These are phyloP conservation scores for Papilio demoleus DNA, from an alignment of 2,888 invertebrate species.

Conservation along the genomic window DNA sequence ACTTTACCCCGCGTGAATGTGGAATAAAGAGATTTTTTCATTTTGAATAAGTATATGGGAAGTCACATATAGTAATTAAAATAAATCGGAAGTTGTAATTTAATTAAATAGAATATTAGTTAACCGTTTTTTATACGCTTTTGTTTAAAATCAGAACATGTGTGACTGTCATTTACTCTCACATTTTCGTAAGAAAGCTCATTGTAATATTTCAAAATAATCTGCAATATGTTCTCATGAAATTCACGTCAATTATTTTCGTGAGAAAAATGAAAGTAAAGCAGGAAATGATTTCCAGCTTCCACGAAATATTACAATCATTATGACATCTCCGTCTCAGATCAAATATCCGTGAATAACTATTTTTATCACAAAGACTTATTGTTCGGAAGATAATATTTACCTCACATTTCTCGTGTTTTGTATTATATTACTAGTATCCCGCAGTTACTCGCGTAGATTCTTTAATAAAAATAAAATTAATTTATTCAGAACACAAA, in stretches of 20 bases:
- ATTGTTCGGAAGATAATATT: background rate
- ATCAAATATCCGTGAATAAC: constrained; percentile 12
- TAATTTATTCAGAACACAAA: background rate
- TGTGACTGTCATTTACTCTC: too few relatives aligned
- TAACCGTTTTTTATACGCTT: too few relatives aligned
- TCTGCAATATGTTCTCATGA: constrained; percentile 1
- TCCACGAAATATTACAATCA: background rate
- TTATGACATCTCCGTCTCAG: constrained; percentile 6
- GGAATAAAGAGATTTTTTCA: too few relatives aligned
- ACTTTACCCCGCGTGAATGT: too few relatives aligned
- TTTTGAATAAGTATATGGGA: too few relatives aligned
- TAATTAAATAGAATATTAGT: too few relatives aligned
- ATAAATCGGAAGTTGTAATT: too few relatives aligned
- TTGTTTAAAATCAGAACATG: too few relatives aligned
- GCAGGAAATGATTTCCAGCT: background rate
- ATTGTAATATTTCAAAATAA: background rate
- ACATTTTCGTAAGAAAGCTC: background rate
- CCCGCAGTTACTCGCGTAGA: background rate
- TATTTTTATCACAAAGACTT: constrained; percentile 1
- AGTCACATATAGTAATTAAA: too few relatives aligned
- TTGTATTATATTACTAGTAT: background rate
- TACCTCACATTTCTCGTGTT: background rate
- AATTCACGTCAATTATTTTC: constrained; percentile 3
- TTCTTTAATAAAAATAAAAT: background rate
- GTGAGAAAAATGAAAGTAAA: constrained; percentile 3